Conservation (phyloP, 2,888 invertebrate species). For the Apantesis nais region DNA sequence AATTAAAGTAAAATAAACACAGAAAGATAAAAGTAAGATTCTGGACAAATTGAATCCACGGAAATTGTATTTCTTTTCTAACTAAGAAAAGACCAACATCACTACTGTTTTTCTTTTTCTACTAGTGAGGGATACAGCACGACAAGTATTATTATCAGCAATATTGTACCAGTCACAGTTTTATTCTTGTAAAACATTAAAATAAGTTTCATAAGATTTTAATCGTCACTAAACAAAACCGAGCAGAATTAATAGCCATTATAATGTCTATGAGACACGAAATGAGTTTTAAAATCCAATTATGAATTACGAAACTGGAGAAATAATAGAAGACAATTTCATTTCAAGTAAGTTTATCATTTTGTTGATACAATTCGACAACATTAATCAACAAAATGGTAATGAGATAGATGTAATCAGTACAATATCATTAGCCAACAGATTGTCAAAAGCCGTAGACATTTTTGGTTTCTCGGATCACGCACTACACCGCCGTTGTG, state of each 20-base stretch:
- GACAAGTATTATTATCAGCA: not conserved
- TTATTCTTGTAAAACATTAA: not conserved
- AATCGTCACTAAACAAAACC: conserved; percentile 20
- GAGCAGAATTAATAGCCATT: conserved; percentile 27
- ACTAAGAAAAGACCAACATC: too few species aligned
- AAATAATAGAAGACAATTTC: conserved; percentile 45
- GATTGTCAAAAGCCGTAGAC: conserved; percentile 59
- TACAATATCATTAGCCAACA: conserved; percentile 54
- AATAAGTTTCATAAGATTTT: not conserved
- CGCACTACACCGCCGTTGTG: conserved; percentile 60
- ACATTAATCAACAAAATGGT: conserved; percentile 50
- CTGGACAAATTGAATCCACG: not conserved
- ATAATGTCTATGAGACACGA: conserved; percentile 29
- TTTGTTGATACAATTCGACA: conserved; percentile 12
- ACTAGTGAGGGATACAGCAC: not conserved
- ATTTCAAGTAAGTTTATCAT: conserved; percentile 18
- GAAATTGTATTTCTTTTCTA: too few species aligned
- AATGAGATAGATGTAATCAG: conserved; percentile 56
- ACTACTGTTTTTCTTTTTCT: not conserved
- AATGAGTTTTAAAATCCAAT: conserved; percentile 36
- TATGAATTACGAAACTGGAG: conserved; percentile 36
- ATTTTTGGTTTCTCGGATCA: conserved; percentile 69
- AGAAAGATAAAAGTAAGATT: not conserved
- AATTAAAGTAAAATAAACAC: not conserved
- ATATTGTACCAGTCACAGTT: not conserved